phyloP scores from a whole-genome alignment of 2,113 vertebrate genomes.

The Tupaia chinensis region DNA sequence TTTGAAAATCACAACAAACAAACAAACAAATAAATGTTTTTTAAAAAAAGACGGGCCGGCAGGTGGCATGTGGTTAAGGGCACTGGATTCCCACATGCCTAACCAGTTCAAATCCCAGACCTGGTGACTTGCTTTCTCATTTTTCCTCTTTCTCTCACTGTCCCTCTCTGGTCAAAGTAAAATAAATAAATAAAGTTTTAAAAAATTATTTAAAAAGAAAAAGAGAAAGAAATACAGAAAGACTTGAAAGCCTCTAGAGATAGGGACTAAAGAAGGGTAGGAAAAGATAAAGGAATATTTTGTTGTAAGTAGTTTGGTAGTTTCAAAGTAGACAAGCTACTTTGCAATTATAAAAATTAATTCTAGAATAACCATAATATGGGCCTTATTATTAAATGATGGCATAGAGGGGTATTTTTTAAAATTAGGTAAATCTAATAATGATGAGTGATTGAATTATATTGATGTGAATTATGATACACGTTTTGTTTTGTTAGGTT shows the following conservation, averaged over 20 bases:
- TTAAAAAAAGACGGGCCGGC: no score
- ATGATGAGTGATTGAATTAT: no score
- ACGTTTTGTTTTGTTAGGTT: background rate
- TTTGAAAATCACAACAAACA: no score
- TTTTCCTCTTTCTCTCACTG: no score
- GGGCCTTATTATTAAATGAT: background rate
- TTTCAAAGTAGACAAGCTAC: constrained; percentile 17
- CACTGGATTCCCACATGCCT: no score
- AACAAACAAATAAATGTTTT: no score
- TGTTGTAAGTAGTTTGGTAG: background rate
- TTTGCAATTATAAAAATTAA: constrained; percentile 35
- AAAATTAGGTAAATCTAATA: background rate
- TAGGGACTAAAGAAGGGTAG: background rate
- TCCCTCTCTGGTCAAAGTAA: no score
- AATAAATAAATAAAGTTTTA: no score
- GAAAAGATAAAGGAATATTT: background rate
- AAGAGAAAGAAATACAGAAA: background rate
- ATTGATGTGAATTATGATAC: background rate
- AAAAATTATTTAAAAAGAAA: no score
- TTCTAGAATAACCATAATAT: constrained; percentile 1
- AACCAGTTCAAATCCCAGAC: no score
- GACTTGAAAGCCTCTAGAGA: background rate
- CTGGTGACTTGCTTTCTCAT: no score
- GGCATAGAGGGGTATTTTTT: background rate
- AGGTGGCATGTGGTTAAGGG: no score